These are phyloP conservation scores for Catharus minimus DNA, from an alignment of 2,113 vertebrate genomes.

Conservation along the genomic window DNA sequence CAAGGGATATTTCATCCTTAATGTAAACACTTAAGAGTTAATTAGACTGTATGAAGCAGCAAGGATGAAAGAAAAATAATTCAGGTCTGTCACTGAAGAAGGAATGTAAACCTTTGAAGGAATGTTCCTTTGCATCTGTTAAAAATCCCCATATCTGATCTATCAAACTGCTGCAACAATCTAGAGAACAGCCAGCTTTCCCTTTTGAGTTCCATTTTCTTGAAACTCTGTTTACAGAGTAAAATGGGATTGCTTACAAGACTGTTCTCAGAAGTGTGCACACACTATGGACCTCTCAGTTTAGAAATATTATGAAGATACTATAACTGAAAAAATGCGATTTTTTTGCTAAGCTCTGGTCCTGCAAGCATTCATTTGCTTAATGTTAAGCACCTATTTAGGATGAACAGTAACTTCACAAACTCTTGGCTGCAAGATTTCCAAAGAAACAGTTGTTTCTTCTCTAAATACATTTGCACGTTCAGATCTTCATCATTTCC, in stretches of 20 bases:
- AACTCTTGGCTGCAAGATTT: background rate
- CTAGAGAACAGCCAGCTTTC: background rate
- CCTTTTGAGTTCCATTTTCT: background rate
- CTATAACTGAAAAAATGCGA: background rate
- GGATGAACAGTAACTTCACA: background rate
- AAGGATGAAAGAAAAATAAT: slow-evolving; percentile 40
- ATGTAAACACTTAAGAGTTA: slow-evolving; percentile 75
- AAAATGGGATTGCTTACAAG: background rate
- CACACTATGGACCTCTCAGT: background rate
- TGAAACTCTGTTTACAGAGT: background rate
- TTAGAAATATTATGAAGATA: background rate
- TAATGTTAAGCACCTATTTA: background rate
- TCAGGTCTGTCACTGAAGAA: slow-evolving; percentile 10
- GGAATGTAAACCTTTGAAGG: slow-evolving; percentile 41
- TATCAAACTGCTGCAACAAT: background rate
- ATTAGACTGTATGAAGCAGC: slow-evolving; percentile 50
- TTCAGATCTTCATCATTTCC: background rate
- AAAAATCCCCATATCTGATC: background rate
- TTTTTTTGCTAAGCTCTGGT: background rate
- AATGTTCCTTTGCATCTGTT: slow-evolving; percentile 14
- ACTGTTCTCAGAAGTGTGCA: background rate
- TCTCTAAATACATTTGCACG: background rate
- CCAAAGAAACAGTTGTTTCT: background rate
- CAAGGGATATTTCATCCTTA: slow-evolving; percentile 53
- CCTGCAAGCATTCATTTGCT: background rate